Evolutionary conservation across 2,113 vertebrate genomes (phyloP).

Genomic region (Ifrita kowaldi): DNA sequence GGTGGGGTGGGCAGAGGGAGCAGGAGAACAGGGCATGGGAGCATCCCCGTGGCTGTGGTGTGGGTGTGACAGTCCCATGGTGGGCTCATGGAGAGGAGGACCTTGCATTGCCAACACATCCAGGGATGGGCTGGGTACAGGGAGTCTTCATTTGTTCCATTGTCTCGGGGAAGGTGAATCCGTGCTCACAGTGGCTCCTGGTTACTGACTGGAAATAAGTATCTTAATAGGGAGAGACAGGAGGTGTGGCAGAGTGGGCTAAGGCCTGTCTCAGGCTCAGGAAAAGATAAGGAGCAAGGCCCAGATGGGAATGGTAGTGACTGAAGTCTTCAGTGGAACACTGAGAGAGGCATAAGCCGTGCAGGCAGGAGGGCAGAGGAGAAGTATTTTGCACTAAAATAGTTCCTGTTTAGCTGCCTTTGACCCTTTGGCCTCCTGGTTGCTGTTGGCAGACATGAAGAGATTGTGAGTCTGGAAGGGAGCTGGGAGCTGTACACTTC

Average conservation of each 20-base stretch:
- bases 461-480: neutral
- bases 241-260: neutral
- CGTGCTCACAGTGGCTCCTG: neutral
- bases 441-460: neutral
- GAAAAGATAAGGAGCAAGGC: neutral
- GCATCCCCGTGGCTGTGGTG: neutral
- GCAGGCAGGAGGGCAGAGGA: neutral
- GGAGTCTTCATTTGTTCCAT: neutral
- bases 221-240: neutral
- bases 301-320: accelerated
- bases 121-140: neutral
- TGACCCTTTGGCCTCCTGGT: neutral
- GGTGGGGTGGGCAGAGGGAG: neutral
- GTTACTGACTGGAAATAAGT: neutral
- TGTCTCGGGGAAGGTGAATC: neutral
- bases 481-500: neutral
- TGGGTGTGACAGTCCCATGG: neutral
- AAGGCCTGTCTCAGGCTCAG: neutral
- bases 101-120: neutral
- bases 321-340: neutral
- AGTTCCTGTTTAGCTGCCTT: neutral
- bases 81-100: neutral
- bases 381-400: neutral
- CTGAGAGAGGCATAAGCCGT: neutral
- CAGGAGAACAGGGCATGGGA: neutral